Percentiles rank a stretch among this genome's conserved stretches.
Conservation (phyloP, 2,888 invertebrate species). For the Xiphydria camelus region DNA sequence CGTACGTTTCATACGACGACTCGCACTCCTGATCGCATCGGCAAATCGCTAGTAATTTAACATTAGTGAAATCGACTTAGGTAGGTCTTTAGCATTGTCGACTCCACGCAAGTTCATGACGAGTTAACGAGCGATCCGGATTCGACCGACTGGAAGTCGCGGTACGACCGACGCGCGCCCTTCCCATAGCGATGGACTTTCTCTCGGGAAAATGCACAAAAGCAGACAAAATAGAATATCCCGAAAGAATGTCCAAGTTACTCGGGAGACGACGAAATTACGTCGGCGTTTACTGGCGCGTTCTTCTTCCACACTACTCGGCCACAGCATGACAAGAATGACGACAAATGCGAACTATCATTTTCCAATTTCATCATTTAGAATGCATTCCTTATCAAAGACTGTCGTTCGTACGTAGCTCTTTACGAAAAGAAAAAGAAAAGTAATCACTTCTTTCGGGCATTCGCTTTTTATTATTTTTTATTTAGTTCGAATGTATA, state of each 20-base stretch:
- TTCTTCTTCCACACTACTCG: no score
- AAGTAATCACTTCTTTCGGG: constrained; percentile 6
- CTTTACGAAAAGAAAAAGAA: no score
- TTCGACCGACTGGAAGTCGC: constrained; percentile 21
- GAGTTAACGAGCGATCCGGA: no score
- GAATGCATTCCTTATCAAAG: constrained; percentile 49
- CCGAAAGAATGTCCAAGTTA: no score
- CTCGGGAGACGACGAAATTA: no score
- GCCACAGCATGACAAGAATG: no score
- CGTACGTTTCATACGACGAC: constrained; percentile 18
- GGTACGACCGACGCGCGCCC: constrained; percentile 22
- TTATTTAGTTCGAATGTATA: constrained; percentile 10
- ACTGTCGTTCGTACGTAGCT: constrained; percentile 34
- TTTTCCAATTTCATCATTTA: constrained; percentile 33
- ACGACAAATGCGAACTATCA: constrained; percentile 31
- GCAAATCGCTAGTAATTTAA: constrained; percentile 38
- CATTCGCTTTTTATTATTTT: constrained; percentile 17
- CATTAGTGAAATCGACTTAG: constrained; percentile 34
- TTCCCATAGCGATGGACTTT: no score
- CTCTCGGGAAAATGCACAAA: no score
- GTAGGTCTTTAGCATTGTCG: constrained; percentile 44
- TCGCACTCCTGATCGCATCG: constrained; percentile 28
- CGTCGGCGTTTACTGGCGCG: no score
- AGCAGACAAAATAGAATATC: no score
- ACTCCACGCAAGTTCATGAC: constrained; percentile 33